Evolutionary conservation across 1,140 invertebrate species (phyloP).

Genomic region (Drosophila sp.): DNA sequence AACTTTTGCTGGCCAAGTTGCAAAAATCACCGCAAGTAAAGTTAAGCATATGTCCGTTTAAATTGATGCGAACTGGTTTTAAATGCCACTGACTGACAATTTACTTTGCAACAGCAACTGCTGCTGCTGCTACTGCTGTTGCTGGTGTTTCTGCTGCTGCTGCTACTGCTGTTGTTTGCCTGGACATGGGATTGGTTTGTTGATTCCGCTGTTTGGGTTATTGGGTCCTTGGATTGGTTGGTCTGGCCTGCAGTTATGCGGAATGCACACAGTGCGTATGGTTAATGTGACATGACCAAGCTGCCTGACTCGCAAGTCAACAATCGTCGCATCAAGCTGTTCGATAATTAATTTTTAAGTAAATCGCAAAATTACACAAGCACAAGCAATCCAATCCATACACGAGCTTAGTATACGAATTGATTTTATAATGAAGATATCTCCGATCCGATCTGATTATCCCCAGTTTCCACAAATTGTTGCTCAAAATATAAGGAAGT

Average conservation of each 20-base stretch:
- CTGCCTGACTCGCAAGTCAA: slow-evolving; percentile 45
- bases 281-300: slow-evolving; percentile 71
- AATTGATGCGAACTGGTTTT: slow-evolving; percentile 79
- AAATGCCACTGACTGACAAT: slow-evolving; percentile 68
- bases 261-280: slow-evolving; percentile 70
- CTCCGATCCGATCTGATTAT: neutral
- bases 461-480: no score
- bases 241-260: slow-evolving; percentile 60
- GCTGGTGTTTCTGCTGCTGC: slow-evolving; percentile 10
- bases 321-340: slow-evolving; percentile 41
- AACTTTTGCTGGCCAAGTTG: slow-evolving; percentile 72
- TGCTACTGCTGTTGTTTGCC: slow-evolving; percentile 36
- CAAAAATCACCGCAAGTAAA: slow-evolving; percentile 76
- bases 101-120: slow-evolving; percentile 40
- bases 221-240: slow-evolving; percentile 39
- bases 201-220: slow-evolving; percentile 29
- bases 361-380: slow-evolving; percentile 58
- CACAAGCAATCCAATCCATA: neutral
- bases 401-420: neutral
- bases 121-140: slow-evolving; percentile 4
- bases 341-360: slow-evolving; percentile 73
- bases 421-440: slow-evolving; percentile 21
- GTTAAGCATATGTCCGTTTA: slow-evolving; percentile 76
- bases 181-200: slow-evolving; percentile 53
- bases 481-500: no score